phyloP scores from a whole-genome alignment of 2,888 invertebrate species.

The Cephalotes varians region DNA sequence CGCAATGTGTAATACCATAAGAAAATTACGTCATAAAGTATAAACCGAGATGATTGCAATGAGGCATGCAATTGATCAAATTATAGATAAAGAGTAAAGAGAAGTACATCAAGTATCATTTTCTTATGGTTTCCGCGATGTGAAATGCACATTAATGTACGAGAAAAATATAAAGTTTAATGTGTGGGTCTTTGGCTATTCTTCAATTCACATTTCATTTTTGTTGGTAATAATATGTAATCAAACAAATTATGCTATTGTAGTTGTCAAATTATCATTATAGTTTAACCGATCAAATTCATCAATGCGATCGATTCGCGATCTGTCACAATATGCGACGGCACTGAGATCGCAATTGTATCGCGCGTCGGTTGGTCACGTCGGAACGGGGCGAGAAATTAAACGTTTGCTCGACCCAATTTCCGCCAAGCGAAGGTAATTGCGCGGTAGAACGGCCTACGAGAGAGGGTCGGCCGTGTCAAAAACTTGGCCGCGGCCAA shows the following conservation, averaged over 20 bases:
- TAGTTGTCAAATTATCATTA: not conserved
- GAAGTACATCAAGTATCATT: not conserved
- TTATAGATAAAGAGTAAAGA: not conserved
- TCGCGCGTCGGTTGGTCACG: slow-evolving; percentile 40
- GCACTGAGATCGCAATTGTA: not conserved
- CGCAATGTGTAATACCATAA: not conserved
- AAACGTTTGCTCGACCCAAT: slow-evolving; percentile 68
- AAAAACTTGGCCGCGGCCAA: slow-evolving; percentile 24
- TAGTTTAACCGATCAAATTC: not conserved
- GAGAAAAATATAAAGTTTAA: not conserved
- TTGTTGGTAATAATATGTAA: not conserved
- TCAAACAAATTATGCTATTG: not conserved
- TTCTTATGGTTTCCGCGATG: slow-evolving; percentile 1
- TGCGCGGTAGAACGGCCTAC: slow-evolving; percentile 46
- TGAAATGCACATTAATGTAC: slow-evolving; percentile 5
- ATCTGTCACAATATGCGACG: not conserved
- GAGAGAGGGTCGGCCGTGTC: slow-evolving; percentile 15
- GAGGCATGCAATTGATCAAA: slow-evolving; percentile 20
- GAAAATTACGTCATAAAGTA: not conserved
- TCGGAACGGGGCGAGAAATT: slow-evolving; percentile 53
- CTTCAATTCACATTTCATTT: slow-evolving; percentile 7
- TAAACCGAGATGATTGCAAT: not conserved
- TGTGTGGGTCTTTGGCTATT: not conserved
- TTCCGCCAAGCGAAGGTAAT: slow-evolving; percentile 59
- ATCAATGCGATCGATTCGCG: not conserved